Evolutionary conservation across 2,113 vertebrate species (phyloP).

Genomic region (Catharus minimus): DNA sequence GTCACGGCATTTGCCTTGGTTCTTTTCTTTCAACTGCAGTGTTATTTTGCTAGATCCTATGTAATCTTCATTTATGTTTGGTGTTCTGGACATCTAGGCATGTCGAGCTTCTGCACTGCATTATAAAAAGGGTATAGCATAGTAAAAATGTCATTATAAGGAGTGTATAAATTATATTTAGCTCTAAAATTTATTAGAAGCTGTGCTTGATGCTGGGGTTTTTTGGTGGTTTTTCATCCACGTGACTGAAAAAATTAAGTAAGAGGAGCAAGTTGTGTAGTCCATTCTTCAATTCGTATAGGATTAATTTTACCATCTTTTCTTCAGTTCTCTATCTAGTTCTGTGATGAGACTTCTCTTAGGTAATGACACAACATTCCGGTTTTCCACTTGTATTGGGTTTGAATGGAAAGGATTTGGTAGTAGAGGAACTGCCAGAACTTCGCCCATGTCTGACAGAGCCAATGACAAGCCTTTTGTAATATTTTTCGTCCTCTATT

Average conservation of each 20-base stretch:
- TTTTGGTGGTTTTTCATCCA: background rate
- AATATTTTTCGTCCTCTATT: background rate
- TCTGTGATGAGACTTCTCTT: background rate
- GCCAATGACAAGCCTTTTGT: background rate
- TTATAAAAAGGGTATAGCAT: background rate
- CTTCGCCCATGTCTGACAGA: rapidly evolving
- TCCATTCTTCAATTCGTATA: background rate
- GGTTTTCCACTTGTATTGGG: background rate
- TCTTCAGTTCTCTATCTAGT: background rate
- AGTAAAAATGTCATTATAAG: background rate
- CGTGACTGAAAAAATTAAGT: background rate
- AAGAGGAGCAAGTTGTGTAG: background rate
- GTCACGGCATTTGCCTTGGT: background rate
- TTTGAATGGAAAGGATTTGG: background rate
- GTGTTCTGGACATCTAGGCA: background rate
- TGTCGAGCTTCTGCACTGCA: background rate
- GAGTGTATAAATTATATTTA: background rate
- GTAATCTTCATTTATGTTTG: background rate
- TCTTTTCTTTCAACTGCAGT: background rate
- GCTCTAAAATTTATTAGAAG: background rate
- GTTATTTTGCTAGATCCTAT: background rate
- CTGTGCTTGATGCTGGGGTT: background rate
- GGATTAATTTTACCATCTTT: background rate
- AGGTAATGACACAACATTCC: background rate
- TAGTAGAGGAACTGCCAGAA: background rate